Evolutionary conservation across 2,888 invertebrate species (phyloP).

Genomic region (Hemicrepidius hirtus): DNA sequence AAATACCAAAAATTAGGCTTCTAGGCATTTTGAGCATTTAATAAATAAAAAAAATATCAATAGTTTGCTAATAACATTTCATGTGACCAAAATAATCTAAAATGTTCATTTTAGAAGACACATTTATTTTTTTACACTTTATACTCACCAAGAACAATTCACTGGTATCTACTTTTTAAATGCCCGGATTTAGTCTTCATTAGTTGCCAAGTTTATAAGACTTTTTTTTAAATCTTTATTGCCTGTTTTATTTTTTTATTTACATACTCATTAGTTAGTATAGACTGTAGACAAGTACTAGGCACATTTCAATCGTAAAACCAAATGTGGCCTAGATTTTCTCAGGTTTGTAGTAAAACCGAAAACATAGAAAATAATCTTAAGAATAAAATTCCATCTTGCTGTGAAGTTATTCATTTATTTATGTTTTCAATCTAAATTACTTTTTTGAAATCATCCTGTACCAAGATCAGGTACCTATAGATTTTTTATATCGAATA

Average conservation of each 20-base stretch:
- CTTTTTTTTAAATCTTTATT: not conserved
- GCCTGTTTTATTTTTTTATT: slow-evolving; percentile 8
- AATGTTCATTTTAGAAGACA: slow-evolving; percentile 4
- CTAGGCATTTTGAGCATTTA: slow-evolving; percentile 28
- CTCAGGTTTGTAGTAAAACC: slow-evolving; percentile 51
- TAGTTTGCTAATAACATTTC: not conserved
- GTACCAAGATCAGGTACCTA: slow-evolving; percentile 21
- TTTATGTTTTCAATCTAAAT: slow-evolving; percentile 18
- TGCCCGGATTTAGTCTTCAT: not conserved
- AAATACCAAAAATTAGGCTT: slow-evolving; percentile 30
- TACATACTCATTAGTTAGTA: slow-evolving; percentile 7
- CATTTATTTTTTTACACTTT: slow-evolving; percentile 11
- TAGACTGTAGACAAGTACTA: slow-evolving; percentile 30
- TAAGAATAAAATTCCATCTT: slow-evolving; percentile 44
- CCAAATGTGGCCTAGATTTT: slow-evolving; percentile 49
- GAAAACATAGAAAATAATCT: slow-evolving; percentile 38
- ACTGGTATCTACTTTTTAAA: not conserved
- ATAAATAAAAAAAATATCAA: not conserved
- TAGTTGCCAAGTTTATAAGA: slow-evolving; percentile 1
- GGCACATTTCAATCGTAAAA: slow-evolving; percentile 40
- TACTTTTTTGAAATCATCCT: not conserved
- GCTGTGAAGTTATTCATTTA: slow-evolving; percentile 2
- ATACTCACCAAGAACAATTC: not conserved
- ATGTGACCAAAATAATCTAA: slow-evolving; percentile 4
- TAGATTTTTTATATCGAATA: slow-evolving; percentile 26